Percentiles rank a stretch among this genome's conserved stretches.
These are phyloP conservation scores for Hyalella azteca DNA, from an alignment of 2,888 invertebrate species.

Conservation along the genomic window DNA sequence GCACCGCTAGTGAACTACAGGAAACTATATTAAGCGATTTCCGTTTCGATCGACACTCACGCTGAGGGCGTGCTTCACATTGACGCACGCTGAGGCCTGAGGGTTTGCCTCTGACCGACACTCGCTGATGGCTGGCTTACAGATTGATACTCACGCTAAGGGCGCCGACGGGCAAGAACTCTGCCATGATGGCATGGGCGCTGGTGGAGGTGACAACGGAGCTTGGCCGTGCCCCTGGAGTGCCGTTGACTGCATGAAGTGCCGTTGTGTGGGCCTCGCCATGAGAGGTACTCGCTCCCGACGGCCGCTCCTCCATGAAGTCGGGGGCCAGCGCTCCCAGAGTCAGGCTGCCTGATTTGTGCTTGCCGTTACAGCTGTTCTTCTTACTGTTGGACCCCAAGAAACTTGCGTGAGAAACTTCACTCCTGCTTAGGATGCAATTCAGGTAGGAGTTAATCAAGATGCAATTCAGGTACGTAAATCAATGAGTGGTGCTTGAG, in stretches of 20 bases:
- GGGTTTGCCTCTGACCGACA: no score
- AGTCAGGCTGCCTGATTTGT: conserved; percentile 27
- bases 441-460: no score
- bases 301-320: conserved; percentile 28
- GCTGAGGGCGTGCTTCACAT: no score
- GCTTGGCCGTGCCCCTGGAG: not conserved
- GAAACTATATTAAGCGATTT: no score
- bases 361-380: conserved; percentile 33
- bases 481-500: no score
- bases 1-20: no score
- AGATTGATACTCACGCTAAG: conserved; percentile 20
- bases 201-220: not conserved
- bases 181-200: conserved; percentile 28
- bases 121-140: no score
- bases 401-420: not conserved
- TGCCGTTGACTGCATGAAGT: conserved; percentile 39
- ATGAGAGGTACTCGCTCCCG: conserved; percentile 12
- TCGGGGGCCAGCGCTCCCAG: conserved; percentile 17
- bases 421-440: no score
- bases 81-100: no score
- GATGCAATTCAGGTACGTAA: no score
- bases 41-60: no score
- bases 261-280: conserved; percentile 40
- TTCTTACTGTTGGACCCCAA: conserved; percentile 9
- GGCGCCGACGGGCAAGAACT: conserved; percentile 20